Evolutionary conservation across 2,797 vertebrate species (phyloP).

Genomic region (Rhyacichthys aspro): DNA sequence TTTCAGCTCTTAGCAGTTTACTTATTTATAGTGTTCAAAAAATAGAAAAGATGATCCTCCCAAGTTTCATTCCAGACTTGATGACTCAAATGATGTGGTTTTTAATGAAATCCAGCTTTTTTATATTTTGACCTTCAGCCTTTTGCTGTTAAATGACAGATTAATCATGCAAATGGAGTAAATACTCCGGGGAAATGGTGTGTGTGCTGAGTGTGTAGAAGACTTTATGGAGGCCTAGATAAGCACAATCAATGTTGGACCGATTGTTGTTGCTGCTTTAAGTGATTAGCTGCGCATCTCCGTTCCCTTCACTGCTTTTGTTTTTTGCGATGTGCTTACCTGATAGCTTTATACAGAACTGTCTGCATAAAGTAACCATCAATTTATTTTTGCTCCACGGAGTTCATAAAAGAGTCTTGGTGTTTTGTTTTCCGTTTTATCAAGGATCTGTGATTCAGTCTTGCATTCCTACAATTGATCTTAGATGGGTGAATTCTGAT

Average conservation of each 20-base stretch:
- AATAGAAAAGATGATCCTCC: no score
- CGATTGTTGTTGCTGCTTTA: conserved; percentile 66
- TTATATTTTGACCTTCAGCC: conserved; percentile 33
- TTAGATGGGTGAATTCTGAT: conserved; percentile 26
- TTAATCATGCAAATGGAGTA: conserved; percentile 50
- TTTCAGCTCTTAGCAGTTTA: no score
- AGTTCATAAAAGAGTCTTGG: conserved; percentile 33
- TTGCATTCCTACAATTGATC: conserved; percentile 36
- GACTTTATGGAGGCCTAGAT: conserved; percentile 58
- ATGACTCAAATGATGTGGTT: conserved; percentile 3
- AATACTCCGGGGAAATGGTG: conserved; percentile 28
- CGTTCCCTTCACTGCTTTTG: conserved; percentile 36
- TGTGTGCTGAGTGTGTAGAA: conserved; percentile 29
- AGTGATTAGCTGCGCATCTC: conserved; percentile 60
- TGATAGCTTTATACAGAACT: conserved; percentile 47
- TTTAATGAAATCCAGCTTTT: conserved; percentile 22
- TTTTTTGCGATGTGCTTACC: conserved; percentile 39
- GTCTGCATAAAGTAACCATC: conserved; percentile 49
- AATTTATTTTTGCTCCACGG: conserved; percentile 13
- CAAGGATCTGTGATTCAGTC: conserved; percentile 34
- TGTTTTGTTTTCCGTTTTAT: conserved; percentile 31
- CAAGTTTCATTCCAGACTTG: no score
- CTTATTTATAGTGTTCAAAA: no score
- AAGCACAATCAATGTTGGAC: conserved; percentile 71
- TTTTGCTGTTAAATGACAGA: conserved; percentile 24